Evolutionary conservation across 2,888 invertebrate genomes (phyloP).

Genomic region (Malthinus seriepunctatus): DNA sequence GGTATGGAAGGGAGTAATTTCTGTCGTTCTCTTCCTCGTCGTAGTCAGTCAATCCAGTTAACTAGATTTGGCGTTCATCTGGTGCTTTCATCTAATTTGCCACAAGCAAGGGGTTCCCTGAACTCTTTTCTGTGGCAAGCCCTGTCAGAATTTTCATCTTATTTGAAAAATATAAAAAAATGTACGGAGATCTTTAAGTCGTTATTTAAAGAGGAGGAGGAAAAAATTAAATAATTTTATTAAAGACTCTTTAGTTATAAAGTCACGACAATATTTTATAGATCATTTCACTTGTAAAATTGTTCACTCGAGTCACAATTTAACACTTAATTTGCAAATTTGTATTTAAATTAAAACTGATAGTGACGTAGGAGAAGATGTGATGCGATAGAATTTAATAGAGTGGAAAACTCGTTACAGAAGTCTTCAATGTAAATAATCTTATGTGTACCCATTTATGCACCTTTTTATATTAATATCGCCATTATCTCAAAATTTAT

Average conservation of each 20-base stretch:
- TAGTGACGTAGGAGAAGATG: slow-evolving; percentile 23
- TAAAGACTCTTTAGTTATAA: slow-evolving; percentile 7
- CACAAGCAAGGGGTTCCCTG: slow-evolving; percentile 37
- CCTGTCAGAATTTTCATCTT: slow-evolving; percentile 8
- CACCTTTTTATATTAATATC: slow-evolving; percentile 19
- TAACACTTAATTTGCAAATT: slow-evolving; percentile 41
- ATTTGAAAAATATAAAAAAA: not conserved
- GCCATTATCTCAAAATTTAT: too few species aligned
- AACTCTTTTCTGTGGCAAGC: slow-evolving; percentile 18
- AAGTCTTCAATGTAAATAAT: slow-evolving; percentile 15
- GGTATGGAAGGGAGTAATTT: slow-evolving; percentile 9
- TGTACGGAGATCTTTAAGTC: not conserved
- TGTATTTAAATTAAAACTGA: slow-evolving; percentile 42
- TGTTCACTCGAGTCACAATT: slow-evolving; percentile 38
- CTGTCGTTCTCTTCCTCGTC: slow-evolving; percentile 12
- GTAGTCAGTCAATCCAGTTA: slow-evolving; percentile 43
- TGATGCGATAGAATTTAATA: slow-evolving; percentile 27
- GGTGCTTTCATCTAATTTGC: slow-evolving; percentile 45
- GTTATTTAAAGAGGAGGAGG: too few species aligned
- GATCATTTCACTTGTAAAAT: slow-evolving; percentile 34
- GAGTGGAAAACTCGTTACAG: slow-evolving; percentile 18
- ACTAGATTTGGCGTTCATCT: slow-evolving; percentile 48
- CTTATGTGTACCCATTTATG: slow-evolving; percentile 13
- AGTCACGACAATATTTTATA: slow-evolving; percentile 38
- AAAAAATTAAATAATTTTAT: too few species aligned